A percentile compares a stretch with the other conserved stretches of the same genome.
phyloP scores from a whole-genome alignment of 2,113 vertebrate species.

The Bambusicola thoracicus region DNA sequence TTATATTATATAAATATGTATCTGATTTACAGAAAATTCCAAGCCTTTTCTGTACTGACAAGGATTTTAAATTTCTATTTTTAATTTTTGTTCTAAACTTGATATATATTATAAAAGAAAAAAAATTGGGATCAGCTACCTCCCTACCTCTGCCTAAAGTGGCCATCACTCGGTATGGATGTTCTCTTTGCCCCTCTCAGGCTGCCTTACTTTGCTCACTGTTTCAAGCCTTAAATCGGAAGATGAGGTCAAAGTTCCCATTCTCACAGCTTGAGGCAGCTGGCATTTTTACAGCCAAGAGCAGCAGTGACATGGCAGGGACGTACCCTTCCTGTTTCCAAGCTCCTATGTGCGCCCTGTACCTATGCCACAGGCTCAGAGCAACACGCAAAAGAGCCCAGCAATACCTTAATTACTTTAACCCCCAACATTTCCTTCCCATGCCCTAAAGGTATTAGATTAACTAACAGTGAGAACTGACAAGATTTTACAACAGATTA shows the following conservation, averaged over 20 bases:
- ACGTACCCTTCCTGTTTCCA: not conserved
- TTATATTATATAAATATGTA: not conserved
- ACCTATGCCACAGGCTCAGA: not conserved
- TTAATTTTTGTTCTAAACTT: not conserved
- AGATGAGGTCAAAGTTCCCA: not conserved
- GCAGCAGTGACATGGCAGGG: rapidly evolving
- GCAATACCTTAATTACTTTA: not conserved
- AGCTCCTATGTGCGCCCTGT: not conserved
- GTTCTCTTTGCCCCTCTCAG: not conserved
- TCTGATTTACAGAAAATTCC: not conserved
- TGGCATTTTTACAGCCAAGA: rapidly evolving
- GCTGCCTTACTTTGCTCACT: not conserved
- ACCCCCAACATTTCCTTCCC: not conserved
- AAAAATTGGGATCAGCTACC: not conserved
- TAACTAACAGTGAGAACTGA: not conserved
- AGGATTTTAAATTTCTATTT: no score
- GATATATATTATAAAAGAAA: not conserved
- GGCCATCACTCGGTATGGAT: not conserved
- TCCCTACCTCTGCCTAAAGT: not conserved
- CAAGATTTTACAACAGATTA: not conserved
- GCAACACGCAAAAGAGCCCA: no score
- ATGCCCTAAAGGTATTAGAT: not conserved
- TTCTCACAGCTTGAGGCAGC: not conserved
- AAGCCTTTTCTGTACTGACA: not conserved
- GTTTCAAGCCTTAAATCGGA: not conserved